Evolutionary conservation across 2,888 invertebrate species (phyloP).

Genomic region (Cephus pygmeus): DNA sequence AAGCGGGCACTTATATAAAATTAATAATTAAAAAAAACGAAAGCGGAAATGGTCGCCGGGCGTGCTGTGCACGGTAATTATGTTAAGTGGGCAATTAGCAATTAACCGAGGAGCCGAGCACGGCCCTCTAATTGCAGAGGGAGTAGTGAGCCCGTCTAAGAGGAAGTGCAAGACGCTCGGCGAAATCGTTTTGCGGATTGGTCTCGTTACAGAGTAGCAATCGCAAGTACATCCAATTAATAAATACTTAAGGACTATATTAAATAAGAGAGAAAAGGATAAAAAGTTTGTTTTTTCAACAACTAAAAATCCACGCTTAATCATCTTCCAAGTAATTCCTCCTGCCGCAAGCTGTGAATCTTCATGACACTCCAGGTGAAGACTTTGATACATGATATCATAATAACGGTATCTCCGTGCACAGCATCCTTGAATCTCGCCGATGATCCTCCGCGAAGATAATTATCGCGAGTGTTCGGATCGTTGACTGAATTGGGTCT

Average conservation of each 20-base stretch:
- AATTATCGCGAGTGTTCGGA: background rate
- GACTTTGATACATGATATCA: background rate
- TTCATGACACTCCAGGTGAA: background rate
- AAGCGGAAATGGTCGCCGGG: constrained; percentile 58
- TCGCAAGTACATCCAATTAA: constrained; percentile 17
- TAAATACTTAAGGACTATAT: constrained; percentile 16
- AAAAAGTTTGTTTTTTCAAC: background rate
- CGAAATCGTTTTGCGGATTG: constrained; percentile 16
- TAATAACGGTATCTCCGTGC: background rate
- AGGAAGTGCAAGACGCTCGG: constrained; percentile 7
- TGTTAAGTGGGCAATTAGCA: constrained; percentile 61
- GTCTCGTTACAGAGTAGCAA: constrained; percentile 21
- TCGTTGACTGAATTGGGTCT: background rate
- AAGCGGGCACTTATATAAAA: constrained; percentile 26
- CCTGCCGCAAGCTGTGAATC: background rate
- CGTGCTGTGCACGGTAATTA: constrained; percentile 56
- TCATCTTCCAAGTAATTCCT: background rate
- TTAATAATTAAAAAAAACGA: constrained; percentile 44
- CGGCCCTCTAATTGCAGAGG: constrained; percentile 52
- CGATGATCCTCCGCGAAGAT: background rate
- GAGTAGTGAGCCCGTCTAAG: constrained; percentile 17
- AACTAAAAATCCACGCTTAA: background rate
- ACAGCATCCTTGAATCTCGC: background rate
- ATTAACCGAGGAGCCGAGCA: constrained; percentile 55
- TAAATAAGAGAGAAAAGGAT: background rate